These are phyloP conservation scores for Apodemia mormo DNA, from an alignment of 2,888 invertebrate species.

Conservation along the genomic window DNA sequence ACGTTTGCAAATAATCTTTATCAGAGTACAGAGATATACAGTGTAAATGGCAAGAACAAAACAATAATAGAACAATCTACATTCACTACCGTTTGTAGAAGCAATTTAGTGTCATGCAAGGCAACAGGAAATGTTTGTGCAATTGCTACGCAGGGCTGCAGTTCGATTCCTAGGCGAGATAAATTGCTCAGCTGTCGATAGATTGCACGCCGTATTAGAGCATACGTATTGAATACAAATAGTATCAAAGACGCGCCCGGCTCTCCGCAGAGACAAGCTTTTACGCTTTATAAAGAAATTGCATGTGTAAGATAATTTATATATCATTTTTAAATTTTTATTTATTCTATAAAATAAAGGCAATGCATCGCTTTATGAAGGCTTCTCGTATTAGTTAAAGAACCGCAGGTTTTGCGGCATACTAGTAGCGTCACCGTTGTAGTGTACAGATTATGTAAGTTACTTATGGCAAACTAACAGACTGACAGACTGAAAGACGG, in stretches of 20 bases:
- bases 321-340: not conserved
- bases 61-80: slow-evolving; percentile 72
- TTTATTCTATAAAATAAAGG: not conserved
- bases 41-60: slow-evolving; percentile 37
- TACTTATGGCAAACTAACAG: no score
- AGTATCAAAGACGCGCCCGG: slow-evolving; percentile 46
- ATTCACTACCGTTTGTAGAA: slow-evolving; percentile 69
- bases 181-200: slow-evolving; percentile 68
- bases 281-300: slow-evolving; percentile 25
- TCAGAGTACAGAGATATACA: slow-evolving; percentile 28
- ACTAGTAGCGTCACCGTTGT: no score
- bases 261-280: slow-evolving; percentile 28
- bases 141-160: slow-evolving; percentile 59
- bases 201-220: slow-evolving; percentile 68
- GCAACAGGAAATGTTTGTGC: slow-evolving; percentile 65
- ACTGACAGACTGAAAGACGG: no score
- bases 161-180: slow-evolving; percentile 65
- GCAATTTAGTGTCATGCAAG: slow-evolving; percentile 71
- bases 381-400: no score
- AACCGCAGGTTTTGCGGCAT: no score
- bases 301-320: slow-evolving; percentile 1
- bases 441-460: no score
- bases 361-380: no score
- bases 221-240: slow-evolving; percentile 75
- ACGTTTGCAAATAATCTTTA: slow-evolving; percentile 24